Percentiles rank a stretch among this genome's conserved stretches.
Conservation (phyloP, 2,113 vertebrate genomes). For the Dromiciops gliroides region DNA sequence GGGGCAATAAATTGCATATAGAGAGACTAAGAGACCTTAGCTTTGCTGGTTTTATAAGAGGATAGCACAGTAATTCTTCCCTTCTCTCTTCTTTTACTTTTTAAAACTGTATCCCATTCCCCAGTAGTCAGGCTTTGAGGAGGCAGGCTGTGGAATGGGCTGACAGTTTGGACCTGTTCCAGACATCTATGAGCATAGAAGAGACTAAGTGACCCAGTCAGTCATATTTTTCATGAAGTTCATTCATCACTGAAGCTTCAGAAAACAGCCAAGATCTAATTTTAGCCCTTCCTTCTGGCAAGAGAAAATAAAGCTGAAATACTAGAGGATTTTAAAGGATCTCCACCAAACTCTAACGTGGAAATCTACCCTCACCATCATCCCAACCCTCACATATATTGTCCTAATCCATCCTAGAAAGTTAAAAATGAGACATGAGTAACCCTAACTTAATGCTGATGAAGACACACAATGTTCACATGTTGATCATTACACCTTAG, state of each 20-base stretch:
- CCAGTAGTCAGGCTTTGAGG: neutral
- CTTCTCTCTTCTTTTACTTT: neutral
- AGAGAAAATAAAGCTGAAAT: neutral
- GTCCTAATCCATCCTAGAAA: slow-evolving; percentile 3
- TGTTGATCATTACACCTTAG: neutral
- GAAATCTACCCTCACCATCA: neutral
- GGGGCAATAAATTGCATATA: too few relatives aligned
- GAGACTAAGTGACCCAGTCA: neutral
- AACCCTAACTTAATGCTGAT: neutral
- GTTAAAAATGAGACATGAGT: neutral
- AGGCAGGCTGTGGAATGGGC: neutral
- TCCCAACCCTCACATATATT: neutral
- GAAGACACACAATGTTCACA: neutral
- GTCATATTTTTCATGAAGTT: neutral
- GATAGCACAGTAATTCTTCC: too few relatives aligned
- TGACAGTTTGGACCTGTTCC: neutral
- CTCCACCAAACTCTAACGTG: neutral
- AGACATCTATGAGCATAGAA: neutral
- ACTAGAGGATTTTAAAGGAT: neutral
- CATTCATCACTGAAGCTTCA: neutral
- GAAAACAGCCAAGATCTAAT: neutral
- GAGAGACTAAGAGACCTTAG: neutral
- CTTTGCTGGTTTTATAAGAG: too few relatives aligned
- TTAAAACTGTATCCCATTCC: neutral
- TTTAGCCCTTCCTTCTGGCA: neutral